Evolutionary conservation across 1,140 invertebrate genomes (phyloP).

Genomic region (Cataglyphis hispanica): DNA sequence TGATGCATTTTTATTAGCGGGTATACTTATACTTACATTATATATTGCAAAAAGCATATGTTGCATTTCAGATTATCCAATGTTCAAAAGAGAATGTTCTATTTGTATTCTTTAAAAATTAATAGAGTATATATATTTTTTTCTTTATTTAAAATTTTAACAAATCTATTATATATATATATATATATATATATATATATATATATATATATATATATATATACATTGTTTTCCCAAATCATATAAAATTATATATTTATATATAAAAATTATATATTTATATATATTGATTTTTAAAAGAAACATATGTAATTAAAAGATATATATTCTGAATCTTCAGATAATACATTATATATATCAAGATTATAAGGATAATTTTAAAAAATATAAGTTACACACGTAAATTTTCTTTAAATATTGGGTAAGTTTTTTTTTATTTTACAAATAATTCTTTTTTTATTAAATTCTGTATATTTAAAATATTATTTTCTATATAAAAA

Average conservation of each 20-base stretch:
- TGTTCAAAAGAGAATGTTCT: conserved; percentile 13
- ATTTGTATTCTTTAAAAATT: conserved; percentile 38
- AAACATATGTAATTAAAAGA: no score
- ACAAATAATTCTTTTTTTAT: not conserved
- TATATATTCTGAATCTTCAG: not conserved
- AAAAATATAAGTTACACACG: not conserved
- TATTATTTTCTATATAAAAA: not conserved
- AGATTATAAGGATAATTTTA: not conserved
- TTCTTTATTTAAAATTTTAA: conserved; percentile 30
- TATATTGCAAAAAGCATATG: conserved; percentile 1
- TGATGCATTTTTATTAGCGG: conserved; percentile 10
- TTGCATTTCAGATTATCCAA: conserved; percentile 31
- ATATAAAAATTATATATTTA: not conserved
- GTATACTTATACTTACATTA: conserved; percentile 19
- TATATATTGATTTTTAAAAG: no score
- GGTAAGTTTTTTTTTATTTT: not conserved
- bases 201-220: no score
- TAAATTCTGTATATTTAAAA: not conserved
- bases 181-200: conserved; percentile 6
- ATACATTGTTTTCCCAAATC: not conserved
- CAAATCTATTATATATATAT: not conserved
- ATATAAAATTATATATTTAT: not conserved
- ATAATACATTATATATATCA: not conserved
- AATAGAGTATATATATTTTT: not conserved
- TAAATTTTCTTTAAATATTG: not conserved